Percentiles rank a stretch among this genome's conserved stretches.
Evolutionary conservation across 2,113 vertebrate genomes (phyloP).

Genomic region (Cyrtonyx montezumae): DNA sequence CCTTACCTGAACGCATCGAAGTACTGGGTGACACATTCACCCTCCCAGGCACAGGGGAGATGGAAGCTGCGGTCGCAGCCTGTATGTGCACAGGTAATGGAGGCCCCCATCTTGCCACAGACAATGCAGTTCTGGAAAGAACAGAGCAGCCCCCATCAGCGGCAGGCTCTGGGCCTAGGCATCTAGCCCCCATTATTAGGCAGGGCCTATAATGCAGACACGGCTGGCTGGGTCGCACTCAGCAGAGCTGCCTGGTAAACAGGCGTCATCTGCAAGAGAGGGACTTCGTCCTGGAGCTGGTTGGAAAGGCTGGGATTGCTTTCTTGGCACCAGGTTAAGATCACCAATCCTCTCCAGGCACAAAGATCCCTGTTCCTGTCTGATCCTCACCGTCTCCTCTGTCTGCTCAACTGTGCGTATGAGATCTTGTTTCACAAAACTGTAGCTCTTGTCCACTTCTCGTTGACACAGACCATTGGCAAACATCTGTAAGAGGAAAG

Average conservation of each 20-base stretch:
- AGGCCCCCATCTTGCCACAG: background rate
- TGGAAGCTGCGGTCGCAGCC: background rate
- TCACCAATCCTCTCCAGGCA: too few species aligned
- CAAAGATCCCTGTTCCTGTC: too few species aligned
- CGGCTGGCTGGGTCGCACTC: background rate
- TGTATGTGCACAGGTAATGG: fast-evolving
- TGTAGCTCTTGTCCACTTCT: too few species aligned
- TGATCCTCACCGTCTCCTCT: background rate
- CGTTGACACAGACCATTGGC: too few species aligned
- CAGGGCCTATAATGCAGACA: background rate
- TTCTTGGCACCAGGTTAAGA: background rate
- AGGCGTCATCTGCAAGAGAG: background rate
- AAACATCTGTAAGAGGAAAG: background rate
- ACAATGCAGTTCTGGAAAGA: background rate
- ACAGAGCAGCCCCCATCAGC: background rate
- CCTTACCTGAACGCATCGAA: background rate
- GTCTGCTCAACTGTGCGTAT: background rate
- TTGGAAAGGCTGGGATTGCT: background rate
- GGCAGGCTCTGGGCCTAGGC: background rate
- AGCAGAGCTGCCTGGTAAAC: background rate
- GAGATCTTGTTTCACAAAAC: too few species aligned
- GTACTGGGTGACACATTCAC: background rate
- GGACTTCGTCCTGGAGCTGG: background rate
- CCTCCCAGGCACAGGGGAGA: background rate
- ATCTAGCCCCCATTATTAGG: background rate